Conservation (phyloP, 2,888 invertebrate genomes). For the Hypselothyrea guttata region DNA sequence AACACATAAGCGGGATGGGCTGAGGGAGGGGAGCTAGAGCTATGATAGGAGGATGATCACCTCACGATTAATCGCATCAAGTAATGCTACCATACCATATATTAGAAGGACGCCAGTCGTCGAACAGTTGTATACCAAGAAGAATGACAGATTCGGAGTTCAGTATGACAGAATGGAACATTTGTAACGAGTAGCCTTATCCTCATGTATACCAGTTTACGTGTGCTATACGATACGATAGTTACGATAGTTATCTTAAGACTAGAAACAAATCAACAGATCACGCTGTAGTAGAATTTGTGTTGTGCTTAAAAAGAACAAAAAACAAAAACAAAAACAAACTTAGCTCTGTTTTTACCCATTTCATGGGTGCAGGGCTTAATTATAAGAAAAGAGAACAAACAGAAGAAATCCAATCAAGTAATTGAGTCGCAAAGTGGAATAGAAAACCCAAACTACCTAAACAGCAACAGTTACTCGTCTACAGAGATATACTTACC, state of each 20-base stretch:
- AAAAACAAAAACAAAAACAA: constrained; percentile 15
- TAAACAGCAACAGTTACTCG: constrained; percentile 13
- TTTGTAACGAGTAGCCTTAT: constrained; percentile 82
- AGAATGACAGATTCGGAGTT: background rate
- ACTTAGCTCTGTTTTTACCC: too few species aligned
- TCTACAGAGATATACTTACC: constrained; percentile 19
- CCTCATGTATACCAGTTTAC: constrained; percentile 82
- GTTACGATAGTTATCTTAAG: constrained; percentile 48
- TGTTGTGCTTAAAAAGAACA: constrained; percentile 62
- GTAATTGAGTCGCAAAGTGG: background rate
- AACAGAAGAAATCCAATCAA: constrained; percentile 7
- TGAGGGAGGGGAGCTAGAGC: constrained; percentile 10
- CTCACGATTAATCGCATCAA: constrained; percentile 16
- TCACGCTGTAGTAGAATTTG: constrained; percentile 57
- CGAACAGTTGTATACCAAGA: constrained; percentile 67
- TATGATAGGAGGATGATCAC: constrained; percentile 28
- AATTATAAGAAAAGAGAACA: background rate
- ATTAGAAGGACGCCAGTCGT: constrained; percentile 18
- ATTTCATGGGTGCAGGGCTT: too few species aligned
- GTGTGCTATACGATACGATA: constrained; percentile 64
- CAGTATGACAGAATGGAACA: constrained; percentile 69
- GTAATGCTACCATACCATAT: background rate
- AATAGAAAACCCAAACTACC: constrained; percentile 19
- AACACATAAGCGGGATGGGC: constrained; percentile 73
- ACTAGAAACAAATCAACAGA: constrained; percentile 30